Base-by-base conservation (phyloP, 2,888 invertebrate species). In the Germaria angustata region DNA sequence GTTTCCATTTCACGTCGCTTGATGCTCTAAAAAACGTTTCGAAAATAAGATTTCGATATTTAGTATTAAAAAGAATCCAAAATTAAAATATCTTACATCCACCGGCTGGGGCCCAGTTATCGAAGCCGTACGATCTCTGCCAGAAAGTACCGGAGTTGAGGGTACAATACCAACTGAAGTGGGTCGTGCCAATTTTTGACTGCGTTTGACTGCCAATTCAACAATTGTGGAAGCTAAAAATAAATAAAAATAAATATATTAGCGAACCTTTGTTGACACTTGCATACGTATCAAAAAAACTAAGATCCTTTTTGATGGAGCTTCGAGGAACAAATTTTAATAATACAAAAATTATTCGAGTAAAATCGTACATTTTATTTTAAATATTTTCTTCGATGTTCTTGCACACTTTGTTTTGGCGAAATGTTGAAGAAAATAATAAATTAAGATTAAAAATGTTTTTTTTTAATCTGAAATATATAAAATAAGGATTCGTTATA, bases 81-180 rank as follows among this genome's bases (percentile, higher is more conserved):
- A 20, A 22, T 13, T 1, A 22, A 57, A 66, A 46, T 7, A 39
- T 20, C 28, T 95, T 92, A 97, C 97, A 92, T 97, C 96, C 85
- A 97, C 97, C 51, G 97, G 97, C 86, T 95, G 95, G 0, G 97
- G 97, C 55, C 95, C 95, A 20, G 96, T 97, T 88, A 97, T 96
- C 9, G 90, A 90, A 17, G 90, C 90, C 9, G 90, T 90, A 65
- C 95, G 94, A 86, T 93, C 92, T 44, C 91, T 86, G 17, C 90
- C 87, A 39, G 90, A 90, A n/a, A 90, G 87, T 51, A 87, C 92
- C 91, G 87, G 94, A 90, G 86, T 94, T 91, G 94, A 93, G 90
- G 94, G 87, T 24, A 90, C 89, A 80, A 90, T 87, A 17, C 92
- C 89, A 82, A 91, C 87, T 85, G 92, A 88, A 86, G 91, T 86